These are phyloP conservation scores for Cerastis rubricosa DNA, from an alignment of 2,888 invertebrate species.

Conservation along the genomic window DNA sequence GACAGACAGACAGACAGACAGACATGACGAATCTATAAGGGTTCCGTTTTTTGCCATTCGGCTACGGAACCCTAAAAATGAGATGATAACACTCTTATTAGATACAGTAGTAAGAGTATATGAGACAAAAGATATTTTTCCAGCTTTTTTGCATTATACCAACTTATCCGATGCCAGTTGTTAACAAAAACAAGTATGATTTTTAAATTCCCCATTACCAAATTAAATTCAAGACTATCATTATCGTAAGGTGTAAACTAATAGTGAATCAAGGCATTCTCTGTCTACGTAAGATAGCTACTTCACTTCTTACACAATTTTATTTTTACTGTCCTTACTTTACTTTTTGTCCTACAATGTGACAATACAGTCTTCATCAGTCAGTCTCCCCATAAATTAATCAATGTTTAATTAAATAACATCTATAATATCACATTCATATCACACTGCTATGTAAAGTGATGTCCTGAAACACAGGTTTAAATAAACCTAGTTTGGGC, in stretches of 20 bases:
- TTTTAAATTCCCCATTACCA: neutral
- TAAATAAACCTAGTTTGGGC: too few species aligned
- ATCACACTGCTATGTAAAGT: too few species aligned
- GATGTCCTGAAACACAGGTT: too few species aligned
- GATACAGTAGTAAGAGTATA: too few species aligned
- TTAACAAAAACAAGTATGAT: neutral
- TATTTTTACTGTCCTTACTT: neutral
- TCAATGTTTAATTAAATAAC: neutral
- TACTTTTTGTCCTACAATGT: neutral
- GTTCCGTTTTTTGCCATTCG: too few species aligned
- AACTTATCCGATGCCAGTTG: too few species aligned
- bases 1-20: too few species aligned
- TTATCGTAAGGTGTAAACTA: neutral
- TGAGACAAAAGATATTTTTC: too few species aligned
- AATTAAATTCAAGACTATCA: neutral
- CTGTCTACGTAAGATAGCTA: neutral
- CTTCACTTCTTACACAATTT: neutral
- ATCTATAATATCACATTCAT: neutral
- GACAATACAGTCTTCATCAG: neutral
- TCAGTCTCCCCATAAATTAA: neutral
- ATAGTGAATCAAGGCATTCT: neutral
- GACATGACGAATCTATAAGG: too few species aligned
- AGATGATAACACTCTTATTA: too few species aligned
- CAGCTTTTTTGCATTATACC: too few species aligned
- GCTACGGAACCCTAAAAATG: too few species aligned